phyloP scores from a whole-genome alignment of 2,113 vertebrate genomes.

The Bombycilla garrulus region DNA sequence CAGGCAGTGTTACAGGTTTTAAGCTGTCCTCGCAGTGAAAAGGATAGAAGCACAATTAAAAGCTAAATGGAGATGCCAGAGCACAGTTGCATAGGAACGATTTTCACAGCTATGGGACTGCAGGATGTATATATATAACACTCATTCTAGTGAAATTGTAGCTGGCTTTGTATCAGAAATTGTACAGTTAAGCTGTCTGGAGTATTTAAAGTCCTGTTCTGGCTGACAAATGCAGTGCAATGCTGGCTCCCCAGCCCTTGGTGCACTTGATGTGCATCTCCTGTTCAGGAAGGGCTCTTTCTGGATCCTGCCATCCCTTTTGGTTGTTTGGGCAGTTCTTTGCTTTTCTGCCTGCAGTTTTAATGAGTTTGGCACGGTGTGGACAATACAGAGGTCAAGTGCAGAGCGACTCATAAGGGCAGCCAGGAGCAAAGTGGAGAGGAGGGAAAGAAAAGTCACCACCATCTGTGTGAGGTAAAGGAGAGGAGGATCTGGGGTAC shows the following conservation, averaged over 20 bases:
- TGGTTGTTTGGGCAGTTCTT: neutral
- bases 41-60: neutral
- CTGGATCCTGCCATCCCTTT: neutral
- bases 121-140: neutral
- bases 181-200: neutral
- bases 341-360: neutral
- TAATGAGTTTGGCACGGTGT: rapidly evolving
- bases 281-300: neutral
- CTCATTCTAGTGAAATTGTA: neutral
- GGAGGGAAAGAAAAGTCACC: neutral
- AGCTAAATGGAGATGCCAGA: neutral
- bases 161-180: neutral
- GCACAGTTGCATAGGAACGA: neutral
- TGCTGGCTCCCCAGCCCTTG: neutral
- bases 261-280: neutral
- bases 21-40: neutral
- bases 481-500: neutral
- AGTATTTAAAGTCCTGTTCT: neutral
- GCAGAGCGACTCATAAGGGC: neutral
- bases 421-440: neutral
- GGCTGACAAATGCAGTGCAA: neutral
- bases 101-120: neutral
- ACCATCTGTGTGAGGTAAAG: neutral
- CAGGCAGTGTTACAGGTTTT: neutral
- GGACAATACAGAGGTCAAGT: neutral